Evolutionary conservation across 2,888 invertebrate species (phyloP), one percentile per base, ranked within the genome.

Genomic region (Polia nebulosa): DNA sequence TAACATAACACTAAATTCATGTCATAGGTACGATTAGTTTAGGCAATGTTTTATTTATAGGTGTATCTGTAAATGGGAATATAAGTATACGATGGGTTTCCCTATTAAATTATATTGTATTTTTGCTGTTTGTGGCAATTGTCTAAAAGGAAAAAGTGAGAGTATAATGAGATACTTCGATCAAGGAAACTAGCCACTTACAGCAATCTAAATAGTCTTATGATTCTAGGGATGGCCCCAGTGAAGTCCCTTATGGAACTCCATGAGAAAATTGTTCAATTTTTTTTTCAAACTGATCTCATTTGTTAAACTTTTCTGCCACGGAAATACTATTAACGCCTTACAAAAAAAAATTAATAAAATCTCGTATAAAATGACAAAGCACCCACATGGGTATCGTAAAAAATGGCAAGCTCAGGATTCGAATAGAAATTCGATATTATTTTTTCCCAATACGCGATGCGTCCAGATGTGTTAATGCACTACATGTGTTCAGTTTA

Each of bases 401-500:
- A 90, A 90, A 90, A 91, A 89, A 87, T 86, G 73, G 88, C 88
- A 87, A 87, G 88, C 88, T 75, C 68, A 73, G 70, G 81, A 86
- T 82, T 84, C 73, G 72, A 81, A 83, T 69, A 83, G 92, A 89
- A 92, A 93, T 87, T 81, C 72, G 90, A 93, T 92, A 91, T 88
- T 72, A 88, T 88, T 90, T 90, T 90, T 90, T 85, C 80, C 81
- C 76, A 74, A 82, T 78, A 72, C 63, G 47, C 70, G 55, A 72
- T 74, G 60, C 60, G 62, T 47, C 89, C 92, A 91, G 89, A 91
- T 92, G 92, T 87, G 88, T 88, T 91, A 91, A 91, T 91, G 90
- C 88, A 85, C 68, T 85, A 84, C 92, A 92, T 90, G 82, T 92
- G 92, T 91, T 89, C 79, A 51, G 83, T 83, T 90, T 87, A 89